These are phyloP conservation scores for Colinus virginianus DNA, from an alignment of 2,113 vertebrate genomes.

Conservation along the genomic window DNA sequence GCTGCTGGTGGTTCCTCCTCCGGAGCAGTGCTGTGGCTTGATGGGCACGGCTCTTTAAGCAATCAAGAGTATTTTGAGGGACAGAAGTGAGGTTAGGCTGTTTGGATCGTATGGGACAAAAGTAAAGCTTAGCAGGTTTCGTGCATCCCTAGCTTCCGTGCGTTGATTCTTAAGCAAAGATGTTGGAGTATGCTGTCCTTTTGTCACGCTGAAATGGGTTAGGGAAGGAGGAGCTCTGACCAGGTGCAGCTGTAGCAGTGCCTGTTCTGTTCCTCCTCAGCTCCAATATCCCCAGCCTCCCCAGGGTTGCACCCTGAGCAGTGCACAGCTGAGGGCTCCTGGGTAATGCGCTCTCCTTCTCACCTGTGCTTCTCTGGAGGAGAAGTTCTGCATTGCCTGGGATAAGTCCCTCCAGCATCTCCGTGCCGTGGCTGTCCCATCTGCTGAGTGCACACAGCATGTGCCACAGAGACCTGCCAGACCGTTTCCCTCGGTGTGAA, in stretches of 20 bases:
- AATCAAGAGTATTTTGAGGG: not conserved
- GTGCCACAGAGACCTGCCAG: not conserved
- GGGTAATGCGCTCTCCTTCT: not conserved
- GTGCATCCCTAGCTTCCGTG: accelerated
- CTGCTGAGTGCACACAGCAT: not conserved
- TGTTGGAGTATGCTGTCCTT: not conserved
- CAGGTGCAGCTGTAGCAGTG: not conserved
- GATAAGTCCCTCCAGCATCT: not conserved
- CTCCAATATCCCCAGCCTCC: not conserved
- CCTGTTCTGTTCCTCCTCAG: not conserved
- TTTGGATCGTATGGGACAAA: not conserved
- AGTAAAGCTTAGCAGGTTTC: not conserved
- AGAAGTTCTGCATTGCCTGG: not conserved
- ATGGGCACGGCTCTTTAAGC: accelerated
- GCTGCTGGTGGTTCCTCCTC: not conserved
- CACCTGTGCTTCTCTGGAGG: not conserved
- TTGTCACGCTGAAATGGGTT: not conserved
- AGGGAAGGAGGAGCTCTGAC: not conserved
- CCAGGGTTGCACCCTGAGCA: no score
- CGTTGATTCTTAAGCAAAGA: not conserved
- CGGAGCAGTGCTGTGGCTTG: accelerated
- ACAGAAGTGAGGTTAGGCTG: accelerated
- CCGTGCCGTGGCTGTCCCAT: not conserved
- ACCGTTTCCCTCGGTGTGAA: not conserved
- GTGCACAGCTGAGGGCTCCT: not conserved